Evolutionary conservation across 2,113 vertebrate species (phyloP), one percentile per base, ranked within the genome.

Genomic region (Erythrolamprus reginae): DNA sequence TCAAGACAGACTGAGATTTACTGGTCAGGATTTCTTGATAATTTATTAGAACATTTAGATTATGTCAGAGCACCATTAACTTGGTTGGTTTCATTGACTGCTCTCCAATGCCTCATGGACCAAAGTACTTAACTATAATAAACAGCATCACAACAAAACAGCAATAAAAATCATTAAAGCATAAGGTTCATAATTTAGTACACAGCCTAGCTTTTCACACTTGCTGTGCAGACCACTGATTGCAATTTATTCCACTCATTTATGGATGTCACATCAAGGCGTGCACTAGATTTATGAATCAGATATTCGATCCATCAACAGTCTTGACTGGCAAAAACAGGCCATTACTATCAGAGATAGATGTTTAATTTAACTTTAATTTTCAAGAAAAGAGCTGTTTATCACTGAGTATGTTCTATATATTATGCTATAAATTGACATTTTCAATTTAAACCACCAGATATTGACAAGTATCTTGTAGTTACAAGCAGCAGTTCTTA

Each of bases 111-210:
- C 92, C 12, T 86, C 87, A 23, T 89, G 86, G 0, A 90, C 94
- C 93, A 13, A 77, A 91, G 84, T 12, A n/a, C 88, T 89, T 88
- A 21, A 86, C 91, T 56, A 4, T 92, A 95, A 96, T n/a, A 90
- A 95, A 96, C 92, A 95, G 95, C 93, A 93, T 93, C 89, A 0
- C 82, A 89, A 26, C 21, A 1, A 91, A 94, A 93, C 93, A 92
- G 91, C 33, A 88, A 94, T 90, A 92, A 95, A 96, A 96, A 95
- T 90, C 94, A 93, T 95, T 95, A 96, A 87, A 95, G 89, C 90
- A 38, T 87, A 90, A 92, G 52, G 86, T 95, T 87, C 3, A 4
- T 93, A 91, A 95, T 94, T 94, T 91, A 92, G 93, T 24, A 56
- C 1, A 9, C 89, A 94, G 91, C 92, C 94, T 88, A 94, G 90